Base-by-base conservation (phyloP, 2,888 invertebrate genomes). In the Embidobia sp. region DNA sequence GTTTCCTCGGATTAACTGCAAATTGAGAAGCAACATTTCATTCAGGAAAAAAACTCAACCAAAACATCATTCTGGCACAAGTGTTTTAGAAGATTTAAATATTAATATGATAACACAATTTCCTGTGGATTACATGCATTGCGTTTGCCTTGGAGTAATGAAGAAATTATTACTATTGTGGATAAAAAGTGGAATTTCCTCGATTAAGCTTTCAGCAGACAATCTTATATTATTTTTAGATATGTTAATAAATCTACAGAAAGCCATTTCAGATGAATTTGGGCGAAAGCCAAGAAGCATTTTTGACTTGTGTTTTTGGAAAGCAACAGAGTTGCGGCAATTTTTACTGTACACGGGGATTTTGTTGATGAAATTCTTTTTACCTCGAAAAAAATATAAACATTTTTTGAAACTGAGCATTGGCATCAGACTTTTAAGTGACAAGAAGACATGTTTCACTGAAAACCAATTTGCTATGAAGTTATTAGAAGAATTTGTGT, bases 281-380 rank as follows among this genome's bases (percentile, higher is more conserved):
- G 40, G 48, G 1, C 16, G 59, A 7, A 69, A 69, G 8, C 57
- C 69, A n/a, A 26, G 49, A 18, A 49, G 42, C 49, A 16, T 69
- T 0, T 0, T 35, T 2, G 42, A 59, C 3, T 48, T 57, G 59
- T 64, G 64, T 8, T 78, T 79, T 49, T 83, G 74, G 48, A 83
- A 83, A 59, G 82, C 82, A 7, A 84, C 83, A 5, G 82, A 85
- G 44, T 67, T 77, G 13, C 67, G 83, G 19, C 78, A 79, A 42
- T 78, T 84, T 22, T 53, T 84, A 6, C 31, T 83, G 6, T 85
- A 84, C 33, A 76, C 80, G 11, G 84, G 84, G 8, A 80, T 82
- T 8, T 72, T 78, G 19, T 66, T 84, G 15, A 64, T 84, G 8
- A 31, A 78, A 44, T 63, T 57, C 16, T 42, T 79, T 49, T 42